Conservation (phyloP, 2,797 vertebrate species). For the Fringilla coelebs region DNA sequence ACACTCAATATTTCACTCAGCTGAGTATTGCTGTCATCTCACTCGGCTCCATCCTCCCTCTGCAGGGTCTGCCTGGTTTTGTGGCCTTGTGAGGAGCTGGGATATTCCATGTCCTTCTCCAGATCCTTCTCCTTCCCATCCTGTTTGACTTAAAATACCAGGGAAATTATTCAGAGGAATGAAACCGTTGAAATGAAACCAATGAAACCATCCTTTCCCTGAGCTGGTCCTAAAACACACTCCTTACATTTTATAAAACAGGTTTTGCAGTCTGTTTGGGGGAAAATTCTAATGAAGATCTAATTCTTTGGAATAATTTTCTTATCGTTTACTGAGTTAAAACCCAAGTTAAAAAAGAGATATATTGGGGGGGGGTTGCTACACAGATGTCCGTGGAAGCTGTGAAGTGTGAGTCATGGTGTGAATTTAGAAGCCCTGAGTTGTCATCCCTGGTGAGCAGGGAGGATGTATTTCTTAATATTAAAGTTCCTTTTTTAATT, state of each 20-base stretch:
- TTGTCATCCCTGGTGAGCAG: constrained; percentile 64
- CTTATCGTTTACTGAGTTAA: constrained; percentile 38
- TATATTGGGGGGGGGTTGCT: not conserved
- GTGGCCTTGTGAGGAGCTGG: not conserved
- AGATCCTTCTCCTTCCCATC: not conserved
- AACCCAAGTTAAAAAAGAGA: constrained; percentile 20
- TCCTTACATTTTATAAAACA: not conserved
- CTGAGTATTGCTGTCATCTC: not conserved
- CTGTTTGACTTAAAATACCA: not conserved
- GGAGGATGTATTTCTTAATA: constrained; percentile 66
- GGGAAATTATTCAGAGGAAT: constrained; percentile 6
- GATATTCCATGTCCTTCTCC: not conserved
- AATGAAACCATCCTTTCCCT: not conserved
- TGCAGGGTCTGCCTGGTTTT: not conserved
- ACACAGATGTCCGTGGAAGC: constrained; percentile 59
- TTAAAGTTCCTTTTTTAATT: constrained; percentile 70
- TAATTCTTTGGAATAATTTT: constrained; percentile 44
- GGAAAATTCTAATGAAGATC: not conserved
- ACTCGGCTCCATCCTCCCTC: not conserved
- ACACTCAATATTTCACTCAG: not conserved
- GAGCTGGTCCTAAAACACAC: not conserved
- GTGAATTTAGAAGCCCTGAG: constrained; percentile 62
- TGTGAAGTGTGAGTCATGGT: constrained; percentile 55
- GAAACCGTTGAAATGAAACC: not conserved
- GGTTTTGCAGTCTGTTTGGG: not conserved